Conservation (phyloP, 1,140 invertebrate genomes). For the Anadara kagoshimensis region DNA sequence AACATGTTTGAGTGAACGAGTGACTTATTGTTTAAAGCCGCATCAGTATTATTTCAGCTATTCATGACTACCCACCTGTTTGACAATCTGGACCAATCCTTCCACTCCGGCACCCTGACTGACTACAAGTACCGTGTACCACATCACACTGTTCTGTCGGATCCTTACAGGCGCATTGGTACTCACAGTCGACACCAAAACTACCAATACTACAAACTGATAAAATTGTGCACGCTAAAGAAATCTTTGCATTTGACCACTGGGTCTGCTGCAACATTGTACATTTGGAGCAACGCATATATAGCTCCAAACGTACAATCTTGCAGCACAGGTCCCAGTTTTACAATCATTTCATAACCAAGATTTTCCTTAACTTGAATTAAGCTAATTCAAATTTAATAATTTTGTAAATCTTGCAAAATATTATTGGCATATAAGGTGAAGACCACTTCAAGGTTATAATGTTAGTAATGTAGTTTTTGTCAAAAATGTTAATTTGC, state of each 20-base stretch:
- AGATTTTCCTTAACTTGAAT: too few relatives aligned
- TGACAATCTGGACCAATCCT: neutral
- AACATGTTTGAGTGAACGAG: neutral
- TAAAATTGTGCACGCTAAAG: too few relatives aligned
- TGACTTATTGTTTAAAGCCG: too few relatives aligned
- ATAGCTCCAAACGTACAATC: neutral
- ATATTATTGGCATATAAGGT: neutral
- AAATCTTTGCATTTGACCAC: neutral
- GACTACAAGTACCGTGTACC: neutral
- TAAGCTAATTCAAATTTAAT: neutral
- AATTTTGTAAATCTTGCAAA: neutral
- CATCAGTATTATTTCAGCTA: neutral
- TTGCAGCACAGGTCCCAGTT: neutral
- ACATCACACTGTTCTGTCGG: constrained; percentile 10
- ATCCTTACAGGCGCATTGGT: constrained; percentile 2
- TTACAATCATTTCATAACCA: neutral
- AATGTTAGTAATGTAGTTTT: too few relatives aligned
- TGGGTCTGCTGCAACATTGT: neutral
- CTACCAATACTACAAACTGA: constrained; percentile 10
- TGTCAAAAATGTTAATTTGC: too few relatives aligned
- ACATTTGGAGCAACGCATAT: neutral
- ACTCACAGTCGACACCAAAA: constrained; percentile 8
- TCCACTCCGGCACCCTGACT: neutral
- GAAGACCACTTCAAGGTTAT: too few relatives aligned
- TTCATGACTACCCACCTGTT: neutral